A percentile compares a stretch with the other conserved stretches of the same genome.
phyloP scores from a whole-genome alignment of 2,888 invertebrate species.

The Dastarcus helophoroides region DNA sequence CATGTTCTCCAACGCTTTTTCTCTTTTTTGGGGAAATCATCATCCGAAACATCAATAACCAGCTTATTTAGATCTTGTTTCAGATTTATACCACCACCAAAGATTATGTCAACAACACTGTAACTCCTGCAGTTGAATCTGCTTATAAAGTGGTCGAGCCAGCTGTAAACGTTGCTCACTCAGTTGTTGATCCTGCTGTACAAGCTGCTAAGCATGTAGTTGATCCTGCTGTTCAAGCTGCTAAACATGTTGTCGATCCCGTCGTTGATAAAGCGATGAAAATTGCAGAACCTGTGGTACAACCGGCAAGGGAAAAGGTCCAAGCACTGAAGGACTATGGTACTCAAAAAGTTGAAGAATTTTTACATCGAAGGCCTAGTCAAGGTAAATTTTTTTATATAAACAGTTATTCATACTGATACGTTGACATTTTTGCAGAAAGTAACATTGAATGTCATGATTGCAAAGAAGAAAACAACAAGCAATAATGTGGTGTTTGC shows the following conservation, averaged over 20 bases:
- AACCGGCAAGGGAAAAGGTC: slow-evolving; percentile 25
- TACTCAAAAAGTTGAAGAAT: slow-evolving; percentile 26
- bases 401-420: too few species aligned
- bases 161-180: slow-evolving; percentile 22
- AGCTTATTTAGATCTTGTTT: slow-evolving; percentile 28
- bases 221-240: slow-evolving; percentile 28
- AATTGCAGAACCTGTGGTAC: slow-evolving; percentile 22
- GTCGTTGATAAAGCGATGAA: slow-evolving; percentile 21
- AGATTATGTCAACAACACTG: slow-evolving; percentile 30
- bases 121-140: slow-evolving; percentile 24
- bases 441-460: too few species aligned
- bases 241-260: slow-evolving; percentile 23
- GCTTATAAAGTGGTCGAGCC: slow-evolving; percentile 22
- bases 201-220: slow-evolving; percentile 21
- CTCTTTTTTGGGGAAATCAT: neutral
- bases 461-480: too few species aligned
- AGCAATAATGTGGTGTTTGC: too few species aligned
- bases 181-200: slow-evolving; percentile 20
- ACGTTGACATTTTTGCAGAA: too few species aligned
- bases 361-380: slow-evolving; percentile 20
- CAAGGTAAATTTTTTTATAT: too few species aligned
- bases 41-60: slow-evolving; percentile 9
- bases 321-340: slow-evolving; percentile 27
- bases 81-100: slow-evolving; percentile 37
- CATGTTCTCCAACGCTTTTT: neutral